A percentile compares a stretch with the other conserved stretches of the same genome.
Conservation (phyloP, 30 jellyfish, hydroid and myxozoan species). For the Turritopsis dohrnii region DNA sequence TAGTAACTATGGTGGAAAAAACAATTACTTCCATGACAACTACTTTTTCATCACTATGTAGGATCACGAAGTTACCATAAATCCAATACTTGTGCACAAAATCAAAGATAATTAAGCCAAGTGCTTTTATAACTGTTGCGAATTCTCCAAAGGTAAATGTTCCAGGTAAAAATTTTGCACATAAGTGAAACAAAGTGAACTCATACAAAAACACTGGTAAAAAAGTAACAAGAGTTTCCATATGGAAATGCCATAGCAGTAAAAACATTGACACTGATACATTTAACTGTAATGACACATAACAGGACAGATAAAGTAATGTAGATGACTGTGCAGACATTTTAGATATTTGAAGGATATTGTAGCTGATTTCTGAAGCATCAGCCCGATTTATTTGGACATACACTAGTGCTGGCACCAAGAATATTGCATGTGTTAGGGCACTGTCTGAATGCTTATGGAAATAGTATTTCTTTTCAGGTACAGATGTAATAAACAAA, state of each 20-base stretch:
- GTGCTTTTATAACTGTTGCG: neutral
- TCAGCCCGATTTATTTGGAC: neutral
- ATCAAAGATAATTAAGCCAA: conserved; percentile 2
- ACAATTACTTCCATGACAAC: neutral
- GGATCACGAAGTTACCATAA: neutral
- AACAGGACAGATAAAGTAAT: neutral
- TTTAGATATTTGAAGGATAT: neutral
- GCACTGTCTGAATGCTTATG: neutral
- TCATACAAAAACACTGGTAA: neutral
- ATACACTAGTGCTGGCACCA: neutral
- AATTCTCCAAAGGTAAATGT: conserved; percentile 1
- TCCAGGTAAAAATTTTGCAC: neutral
- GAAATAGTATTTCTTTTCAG: neutral
- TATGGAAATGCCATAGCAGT: neutral
- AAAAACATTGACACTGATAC: neutral
- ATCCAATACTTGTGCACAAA: neutral
- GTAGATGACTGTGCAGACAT: neutral
- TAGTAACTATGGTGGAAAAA: neutral
- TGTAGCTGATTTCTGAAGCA: neutral
- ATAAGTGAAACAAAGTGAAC: neutral
- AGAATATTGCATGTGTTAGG: neutral
- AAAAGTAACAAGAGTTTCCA: neutral
- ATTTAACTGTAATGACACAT: neutral
- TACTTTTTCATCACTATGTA: neutral
- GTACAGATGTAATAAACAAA: neutral